Conservation (phyloP, 1,140 invertebrate species). For the Galleria mellonella region DNA sequence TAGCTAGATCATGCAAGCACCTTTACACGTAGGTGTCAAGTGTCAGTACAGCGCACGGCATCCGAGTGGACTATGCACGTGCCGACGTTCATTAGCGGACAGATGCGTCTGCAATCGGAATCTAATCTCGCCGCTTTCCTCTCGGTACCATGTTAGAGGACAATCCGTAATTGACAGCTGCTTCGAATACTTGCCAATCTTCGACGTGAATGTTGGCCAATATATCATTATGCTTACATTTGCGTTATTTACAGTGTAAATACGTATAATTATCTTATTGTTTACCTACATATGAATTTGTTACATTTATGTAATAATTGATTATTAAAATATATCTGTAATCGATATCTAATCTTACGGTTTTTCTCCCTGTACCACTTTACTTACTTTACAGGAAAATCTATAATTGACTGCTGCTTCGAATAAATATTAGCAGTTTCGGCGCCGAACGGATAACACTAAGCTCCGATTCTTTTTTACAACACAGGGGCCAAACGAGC, state of each 20-base stretch:
- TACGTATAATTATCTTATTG: background rate
- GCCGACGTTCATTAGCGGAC: constrained; percentile 37
- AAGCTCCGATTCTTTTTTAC: too few species aligned
- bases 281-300: background rate
- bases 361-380: constrained; percentile 15
- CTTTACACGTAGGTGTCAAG: constrained; percentile 17
- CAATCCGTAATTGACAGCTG: constrained; percentile 37
- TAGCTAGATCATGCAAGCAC: too few species aligned
- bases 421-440: constrained; percentile 14
- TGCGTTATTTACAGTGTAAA: background rate
- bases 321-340: constrained; percentile 10
- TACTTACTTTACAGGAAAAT: constrained; percentile 14
- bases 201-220: too few species aligned
- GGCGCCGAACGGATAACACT: too few species aligned
- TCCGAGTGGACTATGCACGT: constrained; percentile 24
- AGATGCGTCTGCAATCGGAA: constrained; percentile 40
- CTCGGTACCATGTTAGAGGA: constrained; percentile 24
- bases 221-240: background rate
- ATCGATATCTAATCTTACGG: constrained; percentile 40
- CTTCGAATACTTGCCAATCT: constrained; percentile 19
- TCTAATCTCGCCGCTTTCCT: constrained; percentile 30
- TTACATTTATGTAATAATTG: background rate
- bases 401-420: constrained; percentile 41
- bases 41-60: background rate
- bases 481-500: too few species aligned